A percentile compares a stretch with the other conserved stretches of the same genome.
These are phyloP conservation scores for Drosophila sulfurigaster DNA, from an alignment of 1,140 invertebrate species.

Conservation along the genomic window DNA sequence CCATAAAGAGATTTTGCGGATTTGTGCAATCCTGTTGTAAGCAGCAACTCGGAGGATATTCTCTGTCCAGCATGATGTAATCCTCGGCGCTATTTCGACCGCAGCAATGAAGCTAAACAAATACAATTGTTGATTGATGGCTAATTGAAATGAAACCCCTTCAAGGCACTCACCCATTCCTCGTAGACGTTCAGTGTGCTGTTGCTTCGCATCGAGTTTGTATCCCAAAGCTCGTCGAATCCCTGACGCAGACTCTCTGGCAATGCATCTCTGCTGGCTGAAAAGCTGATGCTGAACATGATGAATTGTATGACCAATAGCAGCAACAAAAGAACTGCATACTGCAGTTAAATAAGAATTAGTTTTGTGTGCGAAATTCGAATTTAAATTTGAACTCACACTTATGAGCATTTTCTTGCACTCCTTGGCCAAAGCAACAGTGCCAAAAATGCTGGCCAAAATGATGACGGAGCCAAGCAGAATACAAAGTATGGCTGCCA, in stretches of 20 bases:
- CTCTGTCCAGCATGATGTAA: slow-evolving; percentile 66
- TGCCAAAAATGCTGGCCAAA: slow-evolving; percentile 61
- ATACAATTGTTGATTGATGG: neutral
- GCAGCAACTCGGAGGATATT: slow-evolving; percentile 66
- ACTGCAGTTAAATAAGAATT: slow-evolving; percentile 36
- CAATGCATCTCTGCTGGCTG: slow-evolving; percentile 57
- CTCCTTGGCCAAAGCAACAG: slow-evolving; percentile 55
- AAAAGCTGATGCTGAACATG: slow-evolving; percentile 74
- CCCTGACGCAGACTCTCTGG: slow-evolving; percentile 59
- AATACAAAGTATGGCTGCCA: slow-evolving; percentile 64
- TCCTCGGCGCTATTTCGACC: slow-evolving; percentile 75
- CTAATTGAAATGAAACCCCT: neutral
- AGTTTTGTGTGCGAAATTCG: neutral
- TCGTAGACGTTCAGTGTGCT: slow-evolving; percentile 65
- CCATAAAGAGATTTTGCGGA: slow-evolving; percentile 63
- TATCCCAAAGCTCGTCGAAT: slow-evolving; percentile 77
- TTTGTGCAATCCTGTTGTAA: slow-evolving; percentile 61
- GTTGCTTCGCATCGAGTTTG: slow-evolving; percentile 29
- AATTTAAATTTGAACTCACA: slow-evolving; percentile 41
- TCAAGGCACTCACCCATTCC: slow-evolving; percentile 66
- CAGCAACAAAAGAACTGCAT: slow-evolving; percentile 70
- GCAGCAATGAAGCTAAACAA: slow-evolving; percentile 70
- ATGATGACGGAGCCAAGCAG: slow-evolving; percentile 68
- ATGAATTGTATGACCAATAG: slow-evolving; percentile 73
- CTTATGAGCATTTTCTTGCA: slow-evolving; percentile 67